phyloP scores from a whole-genome alignment of 2,113 vertebrate species.

The Falcunculus frontatus region DNA sequence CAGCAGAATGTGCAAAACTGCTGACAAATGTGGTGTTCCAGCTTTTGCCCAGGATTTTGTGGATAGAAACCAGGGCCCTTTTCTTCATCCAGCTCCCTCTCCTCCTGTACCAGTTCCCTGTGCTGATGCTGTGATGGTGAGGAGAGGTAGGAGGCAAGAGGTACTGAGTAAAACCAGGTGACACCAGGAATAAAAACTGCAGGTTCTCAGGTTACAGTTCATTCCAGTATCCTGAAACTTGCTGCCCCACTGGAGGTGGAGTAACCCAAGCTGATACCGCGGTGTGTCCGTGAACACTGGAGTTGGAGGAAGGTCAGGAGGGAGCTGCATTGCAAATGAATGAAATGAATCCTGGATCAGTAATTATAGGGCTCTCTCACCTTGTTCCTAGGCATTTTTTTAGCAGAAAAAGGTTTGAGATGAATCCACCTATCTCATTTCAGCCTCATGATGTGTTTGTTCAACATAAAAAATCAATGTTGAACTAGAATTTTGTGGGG shows the following conservation, averaged over 20 bases:
- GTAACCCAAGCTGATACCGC: accelerated
- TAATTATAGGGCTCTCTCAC: not conserved
- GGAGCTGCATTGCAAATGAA: not conserved
- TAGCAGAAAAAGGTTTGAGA: not conserved
- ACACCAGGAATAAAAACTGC: accelerated
- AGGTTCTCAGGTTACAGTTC: not conserved
- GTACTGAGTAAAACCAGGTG: not conserved
- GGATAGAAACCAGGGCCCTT: not conserved
- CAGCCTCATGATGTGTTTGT: slow-evolving; percentile 37
- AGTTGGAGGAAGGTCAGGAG: not conserved
- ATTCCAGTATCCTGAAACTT: not conserved
- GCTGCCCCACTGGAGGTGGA: not conserved
- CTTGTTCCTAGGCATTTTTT: not conserved
- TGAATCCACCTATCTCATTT: not conserved
- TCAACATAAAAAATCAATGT: slow-evolving; percentile 39
- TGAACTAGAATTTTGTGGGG: slow-evolving; percentile 11
- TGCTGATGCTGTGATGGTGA: accelerated
- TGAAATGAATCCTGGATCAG: not conserved
- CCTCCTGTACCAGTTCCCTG: not conserved
- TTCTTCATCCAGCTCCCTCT: not conserved
- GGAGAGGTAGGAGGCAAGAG: not conserved
- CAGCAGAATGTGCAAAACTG: not conserved
- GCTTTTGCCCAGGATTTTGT: not conserved
- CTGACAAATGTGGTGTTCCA: not conserved
- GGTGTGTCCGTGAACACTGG: accelerated